These are phyloP conservation scores for Ypsolopha sequella DNA, from an alignment of 2,888 invertebrate species.

Conservation along the genomic window DNA sequence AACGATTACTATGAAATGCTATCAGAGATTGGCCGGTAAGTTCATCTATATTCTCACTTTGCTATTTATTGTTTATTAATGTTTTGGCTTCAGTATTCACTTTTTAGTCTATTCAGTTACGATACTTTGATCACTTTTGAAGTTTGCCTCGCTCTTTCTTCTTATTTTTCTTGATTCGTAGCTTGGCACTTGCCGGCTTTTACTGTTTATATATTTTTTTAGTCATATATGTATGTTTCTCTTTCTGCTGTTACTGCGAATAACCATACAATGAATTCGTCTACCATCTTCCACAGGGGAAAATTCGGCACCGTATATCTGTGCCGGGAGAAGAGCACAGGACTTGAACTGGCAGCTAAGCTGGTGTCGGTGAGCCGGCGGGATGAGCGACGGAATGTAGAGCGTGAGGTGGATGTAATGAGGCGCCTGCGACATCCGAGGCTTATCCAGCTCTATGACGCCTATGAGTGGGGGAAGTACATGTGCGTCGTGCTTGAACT, in stretches of 20 bases:
- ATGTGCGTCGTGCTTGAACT: slow-evolving; percentile 98
- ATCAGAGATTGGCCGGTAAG: slow-evolving; percentile 93
- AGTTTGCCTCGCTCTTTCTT: too few species aligned
- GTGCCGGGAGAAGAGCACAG: slow-evolving; percentile 87
- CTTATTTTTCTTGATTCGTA: too few species aligned
- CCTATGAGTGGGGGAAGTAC: slow-evolving; percentile 92
- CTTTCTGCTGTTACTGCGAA: too few species aligned
- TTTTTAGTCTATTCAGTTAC: too few species aligned
- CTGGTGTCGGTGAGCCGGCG: slow-evolving; percentile 88
- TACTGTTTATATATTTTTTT: not conserved
- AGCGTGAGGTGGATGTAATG: slow-evolving; percentile 98
- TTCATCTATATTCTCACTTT: slow-evolving; percentile 8
- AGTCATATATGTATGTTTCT: too few species aligned
- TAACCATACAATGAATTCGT: not conserved
- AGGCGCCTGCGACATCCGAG: slow-evolving; percentile 92
- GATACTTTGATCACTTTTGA: too few species aligned
- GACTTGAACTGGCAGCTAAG: slow-evolving; percentile 91
- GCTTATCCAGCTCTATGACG: slow-evolving; percentile 97
- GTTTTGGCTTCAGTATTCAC: too few species aligned
- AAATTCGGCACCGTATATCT: slow-evolving; percentile 97
- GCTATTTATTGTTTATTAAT: too few species aligned
- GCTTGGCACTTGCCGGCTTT: too few species aligned
- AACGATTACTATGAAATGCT: slow-evolving; percentile 89
- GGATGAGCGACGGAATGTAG: slow-evolving; percentile 91
- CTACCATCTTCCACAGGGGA: slow-evolving; percentile 73